Conservation (phyloP, 2,888 invertebrate species). For the Parochlus steinenii region DNA sequence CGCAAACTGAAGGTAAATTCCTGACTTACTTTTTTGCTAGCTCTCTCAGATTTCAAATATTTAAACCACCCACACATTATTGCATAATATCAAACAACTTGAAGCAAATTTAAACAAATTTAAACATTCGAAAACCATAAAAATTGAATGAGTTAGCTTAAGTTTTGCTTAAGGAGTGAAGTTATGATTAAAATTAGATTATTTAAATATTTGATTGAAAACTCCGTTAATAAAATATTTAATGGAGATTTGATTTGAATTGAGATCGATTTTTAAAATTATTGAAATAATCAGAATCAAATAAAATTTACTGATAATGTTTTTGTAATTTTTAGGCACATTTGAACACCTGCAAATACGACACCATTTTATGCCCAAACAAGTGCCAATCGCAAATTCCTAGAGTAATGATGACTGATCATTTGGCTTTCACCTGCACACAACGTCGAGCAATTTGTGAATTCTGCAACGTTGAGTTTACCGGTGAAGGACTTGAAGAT, state of each 20-base stretch:
- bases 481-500: constrained; percentile 77
- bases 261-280: too few species aligned
- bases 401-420: constrained; percentile 82
- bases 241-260: too few species aligned
- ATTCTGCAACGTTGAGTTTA: constrained; percentile 81
- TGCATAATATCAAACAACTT: neutral
- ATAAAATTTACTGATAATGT: constrained; percentile 22
- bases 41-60: too few species aligned
- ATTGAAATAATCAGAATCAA: neutral
- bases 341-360: constrained; percentile 83
- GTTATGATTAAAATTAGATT: too few species aligned
- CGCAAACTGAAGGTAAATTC: constrained; percentile 67
- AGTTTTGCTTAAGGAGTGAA: neutral
- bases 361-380: constrained; percentile 80
- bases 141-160: neutral
- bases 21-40: constrained; percentile 4
- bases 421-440: constrained; percentile 79
- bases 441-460: constrained; percentile 76
- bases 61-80: neutral
- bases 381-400: constrained; percentile 89
- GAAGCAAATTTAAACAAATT: neutral
- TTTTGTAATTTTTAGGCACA: constrained; percentile 50
- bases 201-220: too few species aligned
- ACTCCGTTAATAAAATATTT: too few species aligned
- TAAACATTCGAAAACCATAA: neutral